These are phyloP conservation scores for Anneissia japonica DNA, from an alignment of 35 echinoderm and acorn worm species.

Conservation along the genomic window DNA sequence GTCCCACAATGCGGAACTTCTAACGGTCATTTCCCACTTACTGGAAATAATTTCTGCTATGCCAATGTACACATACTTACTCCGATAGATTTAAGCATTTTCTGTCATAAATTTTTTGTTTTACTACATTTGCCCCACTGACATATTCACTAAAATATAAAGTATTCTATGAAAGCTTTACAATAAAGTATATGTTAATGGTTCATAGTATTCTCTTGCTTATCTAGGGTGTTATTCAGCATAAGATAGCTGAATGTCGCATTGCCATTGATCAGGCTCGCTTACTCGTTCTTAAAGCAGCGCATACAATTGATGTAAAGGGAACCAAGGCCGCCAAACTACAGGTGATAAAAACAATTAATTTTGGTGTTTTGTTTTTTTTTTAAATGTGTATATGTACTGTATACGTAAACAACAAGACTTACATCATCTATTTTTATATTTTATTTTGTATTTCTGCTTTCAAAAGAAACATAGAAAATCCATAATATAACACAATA, in stretches of 20 bases:
- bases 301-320: conserved; percentile 73
- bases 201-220: no score
- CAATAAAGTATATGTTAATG: no score
- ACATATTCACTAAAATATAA: no score
- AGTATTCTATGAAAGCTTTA: no score
- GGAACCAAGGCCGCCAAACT: conserved; percentile 77
- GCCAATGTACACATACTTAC: no score
- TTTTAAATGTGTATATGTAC: neutral
- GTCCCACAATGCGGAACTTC: no score
- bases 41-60: no score
- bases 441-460: neutral
- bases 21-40: no score
- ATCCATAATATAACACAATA: neutral
- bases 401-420: neutral
- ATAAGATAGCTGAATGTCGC: conserved; percentile 92
- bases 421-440: neutral
- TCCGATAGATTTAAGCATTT: no score
- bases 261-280: conserved; percentile 77
- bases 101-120: no score
- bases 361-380: no score
- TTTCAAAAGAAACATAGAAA: neutral
- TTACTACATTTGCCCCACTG: no score
- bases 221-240: conserved; percentile 91
- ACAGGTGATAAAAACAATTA: conserved; percentile 63
- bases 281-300: conserved; percentile 73